phyloP scores from a whole-genome alignment of 2,888 invertebrate species.

The Dasysyrphus tricinctus region DNA sequence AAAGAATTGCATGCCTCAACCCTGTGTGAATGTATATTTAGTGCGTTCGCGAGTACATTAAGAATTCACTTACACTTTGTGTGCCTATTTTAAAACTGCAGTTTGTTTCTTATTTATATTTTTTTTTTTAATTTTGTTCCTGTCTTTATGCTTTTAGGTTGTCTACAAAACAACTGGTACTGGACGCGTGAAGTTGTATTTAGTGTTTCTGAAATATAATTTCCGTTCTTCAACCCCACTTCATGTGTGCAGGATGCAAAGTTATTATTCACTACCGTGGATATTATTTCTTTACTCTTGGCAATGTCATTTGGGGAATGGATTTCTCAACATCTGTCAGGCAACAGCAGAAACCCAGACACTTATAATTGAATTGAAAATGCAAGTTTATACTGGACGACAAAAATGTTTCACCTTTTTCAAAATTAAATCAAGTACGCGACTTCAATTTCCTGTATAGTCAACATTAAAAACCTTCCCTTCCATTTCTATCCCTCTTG shows the following conservation, averaged over 20 bases:
- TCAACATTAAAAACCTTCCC: slow-evolving; percentile 23
- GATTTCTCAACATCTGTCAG: slow-evolving; percentile 54
- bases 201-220: slow-evolving; percentile 54
- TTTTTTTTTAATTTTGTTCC: neutral
- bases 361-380: slow-evolving; percentile 29
- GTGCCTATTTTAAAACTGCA: slow-evolving; percentile 57
- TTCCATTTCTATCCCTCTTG: slow-evolving; percentile 2
- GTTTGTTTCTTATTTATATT: slow-evolving; percentile 19
- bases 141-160: slow-evolving; percentile 44
- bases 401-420: slow-evolving; percentile 43
- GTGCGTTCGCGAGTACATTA: slow-evolving; percentile 53
- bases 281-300: slow-evolving; percentile 6
- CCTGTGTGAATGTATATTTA: slow-evolving; percentile 34
- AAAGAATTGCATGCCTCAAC: slow-evolving; percentile 49
- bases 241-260: slow-evolving; percentile 46
- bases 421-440: slow-evolving; percentile 46
- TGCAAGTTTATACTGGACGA: slow-evolving; percentile 26
- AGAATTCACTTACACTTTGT: slow-evolving; percentile 54
- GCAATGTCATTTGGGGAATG: slow-evolving; percentile 17
- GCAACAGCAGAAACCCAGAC: neutral
- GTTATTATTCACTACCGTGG: neutral
- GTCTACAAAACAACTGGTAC: slow-evolving; percentile 33
- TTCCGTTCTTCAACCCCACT: slow-evolving; percentile 60
- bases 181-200: slow-evolving; percentile 53
- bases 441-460: slow-evolving; percentile 39